Evolutionary conservation across 2,888 invertebrate species (phyloP).

Genomic region (Argyresthia goedartella): DNA sequence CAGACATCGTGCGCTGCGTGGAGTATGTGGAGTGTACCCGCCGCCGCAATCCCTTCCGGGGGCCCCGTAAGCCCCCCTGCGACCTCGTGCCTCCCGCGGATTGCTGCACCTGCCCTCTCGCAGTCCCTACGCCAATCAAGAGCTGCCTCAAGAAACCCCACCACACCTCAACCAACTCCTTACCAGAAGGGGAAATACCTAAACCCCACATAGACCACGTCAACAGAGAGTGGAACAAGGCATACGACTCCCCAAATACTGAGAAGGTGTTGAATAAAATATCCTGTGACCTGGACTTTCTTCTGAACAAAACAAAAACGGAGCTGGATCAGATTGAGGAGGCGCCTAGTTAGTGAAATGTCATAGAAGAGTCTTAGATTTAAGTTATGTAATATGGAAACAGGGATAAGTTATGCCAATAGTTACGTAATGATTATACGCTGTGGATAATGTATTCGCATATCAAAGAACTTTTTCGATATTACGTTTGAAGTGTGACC

Average conservation of each 20-base stretch:
- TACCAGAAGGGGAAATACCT: constrained; percentile 25
- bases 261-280: constrained; percentile 84
- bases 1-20: constrained; percentile 62
- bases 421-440: too few species aligned
- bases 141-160: constrained; percentile 59
- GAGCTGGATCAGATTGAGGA: neutral
- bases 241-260: constrained; percentile 46
- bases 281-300: constrained; percentile 84
- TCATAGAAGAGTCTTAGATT: too few species aligned
- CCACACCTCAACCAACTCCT: constrained; percentile 50
- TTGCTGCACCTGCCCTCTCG: neutral
- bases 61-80: neutral
- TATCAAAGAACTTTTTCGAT: too few species aligned
- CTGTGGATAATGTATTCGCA: too few species aligned
- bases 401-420: too few species aligned
- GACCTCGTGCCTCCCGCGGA: neutral
- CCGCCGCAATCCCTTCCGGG: neutral
- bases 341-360: neutral
- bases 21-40: constrained; percentile 32
- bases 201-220: constrained; percentile 43
- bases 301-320: constrained; percentile 71
- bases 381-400: too few species aligned
- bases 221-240: constrained; percentile 47
- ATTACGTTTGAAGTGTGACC: too few species aligned
- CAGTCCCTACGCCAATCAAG: constrained; percentile 42